A percentile compares a stretch with the other conserved stretches of the same genome.
phyloP scores from a whole-genome alignment of 2,888 invertebrate species.

The Marasmarcha lunaedactyla region DNA sequence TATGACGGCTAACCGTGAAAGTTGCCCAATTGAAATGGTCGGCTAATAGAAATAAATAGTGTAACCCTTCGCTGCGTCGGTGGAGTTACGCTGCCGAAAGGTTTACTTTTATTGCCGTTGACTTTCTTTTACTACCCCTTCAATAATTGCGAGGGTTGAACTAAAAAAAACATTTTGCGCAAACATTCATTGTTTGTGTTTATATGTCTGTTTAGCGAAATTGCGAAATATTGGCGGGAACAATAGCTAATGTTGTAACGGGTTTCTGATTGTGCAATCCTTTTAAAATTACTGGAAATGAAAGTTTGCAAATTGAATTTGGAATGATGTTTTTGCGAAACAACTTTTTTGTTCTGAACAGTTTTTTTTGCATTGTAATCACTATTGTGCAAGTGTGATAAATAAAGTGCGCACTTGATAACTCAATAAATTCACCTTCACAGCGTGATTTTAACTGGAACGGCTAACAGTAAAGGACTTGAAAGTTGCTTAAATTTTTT shows the following conservation, averaged over 20 bases:
- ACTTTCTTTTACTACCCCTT: conserved; percentile 60
- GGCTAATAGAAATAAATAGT: conserved; percentile 58
- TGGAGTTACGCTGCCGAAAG: conserved; percentile 51
- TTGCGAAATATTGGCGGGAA: conserved; percentile 15
- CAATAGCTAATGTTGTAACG: conserved; percentile 2
- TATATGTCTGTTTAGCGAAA: conserved; percentile 21
- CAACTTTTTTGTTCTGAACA: not conserved
- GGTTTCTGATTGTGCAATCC: not conserved
- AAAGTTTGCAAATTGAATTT: not conserved
- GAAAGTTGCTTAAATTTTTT: conserved; percentile 33
- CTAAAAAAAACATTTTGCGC: conserved; percentile 36
- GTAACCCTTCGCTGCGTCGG: conserved; percentile 58
- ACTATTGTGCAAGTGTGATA: too few relatives aligned
- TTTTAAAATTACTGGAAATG: not conserved
- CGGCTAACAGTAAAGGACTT: conserved; percentile 29
- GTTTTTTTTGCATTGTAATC: not conserved
- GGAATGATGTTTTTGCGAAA: not conserved
- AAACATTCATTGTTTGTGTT: conserved; percentile 31
- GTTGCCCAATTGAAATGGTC: conserved; percentile 38
- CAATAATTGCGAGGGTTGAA: conserved; percentile 51
- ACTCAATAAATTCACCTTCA: conserved; percentile 12
- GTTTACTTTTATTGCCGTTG: conserved; percentile 60
- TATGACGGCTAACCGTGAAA: conserved; percentile 30
- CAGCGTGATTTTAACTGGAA: conserved; percentile 43
- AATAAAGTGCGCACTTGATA: too few relatives aligned